Percentiles rank a stretch among this genome's conserved stretches.
Evolutionary conservation across 2,113 vertebrate genomes (phyloP).

Genomic region (Thunnus maccoyii): DNA sequence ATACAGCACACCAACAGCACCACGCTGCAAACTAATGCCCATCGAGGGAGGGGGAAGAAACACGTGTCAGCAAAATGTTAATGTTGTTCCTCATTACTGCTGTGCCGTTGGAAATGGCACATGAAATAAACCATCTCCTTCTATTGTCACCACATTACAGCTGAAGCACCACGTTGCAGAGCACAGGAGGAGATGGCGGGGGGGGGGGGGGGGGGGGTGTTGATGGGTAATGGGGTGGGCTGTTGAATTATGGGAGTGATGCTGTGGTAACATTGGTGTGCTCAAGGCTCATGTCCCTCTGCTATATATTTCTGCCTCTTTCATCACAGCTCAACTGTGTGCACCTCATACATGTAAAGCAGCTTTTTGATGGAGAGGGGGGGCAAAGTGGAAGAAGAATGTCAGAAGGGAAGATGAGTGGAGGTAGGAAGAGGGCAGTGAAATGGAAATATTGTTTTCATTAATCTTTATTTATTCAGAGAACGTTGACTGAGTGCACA

Average conservation of each 20-base stretch:
- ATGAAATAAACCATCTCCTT: constrained; percentile 75
- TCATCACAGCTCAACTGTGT: constrained; percentile 60
- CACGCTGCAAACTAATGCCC: constrained; percentile 37
- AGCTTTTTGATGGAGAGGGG: constrained; percentile 52
- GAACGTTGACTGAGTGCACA: constrained; percentile 1
- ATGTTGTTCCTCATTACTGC: constrained; percentile 79
- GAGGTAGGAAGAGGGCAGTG: constrained; percentile 23
- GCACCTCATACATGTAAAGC: constrained; percentile 70
- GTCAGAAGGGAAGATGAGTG: constrained; percentile 39
- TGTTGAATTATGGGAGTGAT: constrained; percentile 67
- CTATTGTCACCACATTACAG: constrained; percentile 42
- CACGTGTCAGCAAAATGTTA: constrained; percentile 84
- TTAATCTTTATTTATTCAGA: constrained; percentile 62
- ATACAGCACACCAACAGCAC: constrained; percentile 30
- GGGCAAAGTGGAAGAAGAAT: constrained; percentile 9
- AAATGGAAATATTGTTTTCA: constrained; percentile 58
- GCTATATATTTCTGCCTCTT: constrained; percentile 73
- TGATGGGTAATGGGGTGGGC: constrained; percentile 1
- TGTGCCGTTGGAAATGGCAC: constrained; percentile 66
- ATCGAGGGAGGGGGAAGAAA: constrained; percentile 27
- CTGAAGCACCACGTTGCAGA: constrained; percentile 37
- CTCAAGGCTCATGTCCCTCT: constrained; percentile 64
- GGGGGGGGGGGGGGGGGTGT: not conserved
- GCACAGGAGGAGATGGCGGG: not conserved
- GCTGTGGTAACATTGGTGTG: constrained; percentile 45